A percentile compares a stretch with the other conserved stretches of the same genome.
Evolutionary conservation across 2,888 invertebrate genomes (phyloP).

Genomic region (Pseudococcus jackbeardsleyi): DNA sequence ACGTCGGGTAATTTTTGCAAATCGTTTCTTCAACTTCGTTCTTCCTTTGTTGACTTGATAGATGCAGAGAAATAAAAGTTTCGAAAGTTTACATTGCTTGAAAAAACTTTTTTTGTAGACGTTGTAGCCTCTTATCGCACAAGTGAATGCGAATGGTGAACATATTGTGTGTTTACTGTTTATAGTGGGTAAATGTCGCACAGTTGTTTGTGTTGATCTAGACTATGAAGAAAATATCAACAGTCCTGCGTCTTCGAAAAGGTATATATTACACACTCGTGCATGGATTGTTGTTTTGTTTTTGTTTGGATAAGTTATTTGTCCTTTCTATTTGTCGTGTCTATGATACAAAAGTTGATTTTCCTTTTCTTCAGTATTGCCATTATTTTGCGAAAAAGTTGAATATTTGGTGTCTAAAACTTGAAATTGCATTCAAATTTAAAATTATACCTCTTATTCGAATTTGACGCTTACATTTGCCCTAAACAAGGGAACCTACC

Average conservation of each 20-base stretch:
- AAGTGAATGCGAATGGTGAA: neutral
- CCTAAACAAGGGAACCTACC: too few species aligned
- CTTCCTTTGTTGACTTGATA: neutral
- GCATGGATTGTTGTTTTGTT: too few species aligned
- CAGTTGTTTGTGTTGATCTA: neutral
- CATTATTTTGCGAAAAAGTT: too few species aligned
- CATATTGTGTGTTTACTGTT: neutral
- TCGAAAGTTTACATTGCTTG: neutral
- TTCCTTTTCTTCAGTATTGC: too few species aligned
- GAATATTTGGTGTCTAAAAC: too few species aligned
- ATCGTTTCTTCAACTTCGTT: slow-evolving; percentile 29
- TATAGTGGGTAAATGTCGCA: neutral
- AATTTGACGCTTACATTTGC: too few species aligned
- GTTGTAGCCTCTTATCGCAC: neutral
- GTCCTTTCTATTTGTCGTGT: too few species aligned
- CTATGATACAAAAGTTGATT: too few species aligned
- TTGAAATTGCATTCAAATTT: too few species aligned
- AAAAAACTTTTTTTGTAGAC: neutral
- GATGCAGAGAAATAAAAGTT: slow-evolving; percentile 13
- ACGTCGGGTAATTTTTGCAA: slow-evolving; percentile 23
- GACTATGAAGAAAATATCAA: neutral
- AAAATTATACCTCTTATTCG: too few species aligned
- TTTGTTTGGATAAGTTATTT: too few species aligned
- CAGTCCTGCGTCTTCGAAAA: neutral
- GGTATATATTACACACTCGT: neutral